Evolutionary conservation across 2,888 invertebrate species (phyloP).

Genomic region (Coremacera marginata): DNA sequence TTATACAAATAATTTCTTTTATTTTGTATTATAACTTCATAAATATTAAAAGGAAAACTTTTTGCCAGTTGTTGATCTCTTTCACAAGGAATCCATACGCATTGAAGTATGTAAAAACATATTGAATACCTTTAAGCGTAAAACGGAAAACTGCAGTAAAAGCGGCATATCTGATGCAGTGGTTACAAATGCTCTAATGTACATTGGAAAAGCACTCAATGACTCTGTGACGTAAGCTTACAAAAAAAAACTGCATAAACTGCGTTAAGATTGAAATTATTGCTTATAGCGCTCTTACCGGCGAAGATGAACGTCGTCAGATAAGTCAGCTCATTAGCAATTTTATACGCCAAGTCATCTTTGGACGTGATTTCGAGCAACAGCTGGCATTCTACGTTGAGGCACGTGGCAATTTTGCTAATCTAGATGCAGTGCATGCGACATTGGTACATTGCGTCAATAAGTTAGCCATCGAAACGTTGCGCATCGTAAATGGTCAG

Average conservation of each 20-base stretch:
- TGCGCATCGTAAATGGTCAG: conserved; percentile 75
- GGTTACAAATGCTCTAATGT: conserved; percentile 88
- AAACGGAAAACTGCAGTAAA: conserved; percentile 66
- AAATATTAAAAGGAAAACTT: conserved; percentile 86
- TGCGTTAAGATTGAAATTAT: background rate
- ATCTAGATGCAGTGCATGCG: conserved; percentile 87
- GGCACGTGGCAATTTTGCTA: conserved; percentile 89
- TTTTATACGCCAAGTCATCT: conserved; percentile 84
- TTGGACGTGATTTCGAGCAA: conserved; percentile 89
- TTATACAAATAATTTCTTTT: background rate
- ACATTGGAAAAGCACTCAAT: conserved; percentile 89
- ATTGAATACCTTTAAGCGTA: conserved; percentile 74
- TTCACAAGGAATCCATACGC: conserved; percentile 86
- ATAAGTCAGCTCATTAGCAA: conserved; percentile 86
- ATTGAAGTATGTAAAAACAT: conserved; percentile 88
- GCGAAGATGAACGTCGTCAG: conserved; percentile 91
- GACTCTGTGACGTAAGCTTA: conserved; percentile 88
- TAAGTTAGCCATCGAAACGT: conserved; percentile 78
- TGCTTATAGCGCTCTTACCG: conserved; percentile 81
- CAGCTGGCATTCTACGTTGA: conserved; percentile 95
- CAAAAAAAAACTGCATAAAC: too few relatives aligned
- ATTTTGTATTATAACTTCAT: background rate
- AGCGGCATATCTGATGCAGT: conserved; percentile 79
- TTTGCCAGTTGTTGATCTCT: conserved; percentile 88
- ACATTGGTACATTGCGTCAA: conserved; percentile 92